Evolutionary conservation across 2,888 invertebrate genomes (phyloP).

Genomic region (Dicranocentrus wangi): DNA sequence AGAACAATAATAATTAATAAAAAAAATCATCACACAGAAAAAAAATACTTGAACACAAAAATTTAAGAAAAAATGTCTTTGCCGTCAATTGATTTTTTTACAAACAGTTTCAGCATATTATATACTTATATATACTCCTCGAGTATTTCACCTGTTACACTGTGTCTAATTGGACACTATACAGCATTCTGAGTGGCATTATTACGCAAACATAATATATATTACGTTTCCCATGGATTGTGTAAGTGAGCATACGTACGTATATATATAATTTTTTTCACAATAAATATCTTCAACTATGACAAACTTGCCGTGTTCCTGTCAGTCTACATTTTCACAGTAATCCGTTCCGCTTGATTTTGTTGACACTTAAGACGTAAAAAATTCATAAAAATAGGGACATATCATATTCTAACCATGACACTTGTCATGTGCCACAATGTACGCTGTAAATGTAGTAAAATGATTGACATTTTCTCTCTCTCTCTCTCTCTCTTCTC

Average conservation of each 20-base stretch:
- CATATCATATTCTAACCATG: slow-evolving; percentile 34
- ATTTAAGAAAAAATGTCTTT: not conserved
- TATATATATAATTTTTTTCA: too few species aligned
- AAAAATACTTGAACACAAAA: too few species aligned
- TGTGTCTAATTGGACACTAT: too few species aligned
- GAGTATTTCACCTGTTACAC: not conserved
- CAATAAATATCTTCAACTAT: too few species aligned
- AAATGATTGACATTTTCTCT: slow-evolving; percentile 62
- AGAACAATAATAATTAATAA: slow-evolving; percentile 41
- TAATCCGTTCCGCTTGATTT: slow-evolving; percentile 52
- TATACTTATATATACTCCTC: too few species aligned
- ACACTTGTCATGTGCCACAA: slow-evolving; percentile 57
- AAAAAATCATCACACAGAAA: slow-evolving; percentile 37
- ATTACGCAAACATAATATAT: too few species aligned
- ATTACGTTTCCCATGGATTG: too few species aligned
- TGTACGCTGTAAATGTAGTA: not conserved
- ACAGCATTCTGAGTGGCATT: too few species aligned
- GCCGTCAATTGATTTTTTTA: not conserved
- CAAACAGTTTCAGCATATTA: not conserved
- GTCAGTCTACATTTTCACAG: slow-evolving; percentile 15
- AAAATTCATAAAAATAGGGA: slow-evolving; percentile 33
- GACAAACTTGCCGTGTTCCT: too few species aligned
- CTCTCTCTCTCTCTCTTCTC: slow-evolving; percentile 27
- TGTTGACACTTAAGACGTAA: slow-evolving; percentile 55
- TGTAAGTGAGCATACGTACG: too few species aligned